phyloP scores from a whole-genome alignment of 2,888 invertebrate species.

The Ennomos quercinarius region DNA sequence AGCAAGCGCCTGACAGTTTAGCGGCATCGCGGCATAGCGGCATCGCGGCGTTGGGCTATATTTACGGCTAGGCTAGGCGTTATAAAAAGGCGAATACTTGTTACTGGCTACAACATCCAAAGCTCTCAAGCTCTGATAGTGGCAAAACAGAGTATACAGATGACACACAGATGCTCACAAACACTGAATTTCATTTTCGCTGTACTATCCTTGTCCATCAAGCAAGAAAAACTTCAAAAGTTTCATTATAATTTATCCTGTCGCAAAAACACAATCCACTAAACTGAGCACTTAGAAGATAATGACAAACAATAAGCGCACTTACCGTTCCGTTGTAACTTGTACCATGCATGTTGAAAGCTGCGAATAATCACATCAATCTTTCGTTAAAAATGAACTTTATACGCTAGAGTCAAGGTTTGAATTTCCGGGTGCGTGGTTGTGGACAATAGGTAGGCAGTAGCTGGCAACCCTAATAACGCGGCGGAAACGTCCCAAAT shows the following conservation, averaged over 20 bases:
- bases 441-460: background rate
- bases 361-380: background rate
- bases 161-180: too few species aligned
- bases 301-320: background rate
- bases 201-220: slow-evolving; percentile 2
- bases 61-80: too few species aligned
- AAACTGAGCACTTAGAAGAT: background rate
- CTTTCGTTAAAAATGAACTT: background rate
- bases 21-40: too few species aligned
- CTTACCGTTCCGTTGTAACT: slow-evolving; percentile 9
- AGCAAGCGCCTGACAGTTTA: background rate
- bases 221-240: slow-evolving; percentile 2
- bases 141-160: too few species aligned
- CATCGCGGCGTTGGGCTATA: too few species aligned
- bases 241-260: too few species aligned
- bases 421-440: too few species aligned
- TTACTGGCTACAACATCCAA: too few species aligned
- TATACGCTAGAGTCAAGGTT: background rate
- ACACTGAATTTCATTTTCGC: too few species aligned
- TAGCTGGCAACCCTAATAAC: slow-evolving; percentile 16
- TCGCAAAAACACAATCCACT: slow-evolving; percentile 24
- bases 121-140: too few species aligned
- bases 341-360: background rate
- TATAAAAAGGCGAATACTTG: too few species aligned
- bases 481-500: slow-evolving; percentile 34